Percentiles rank a stretch among this genome's conserved stretches.
phyloP scores from a whole-genome alignment of 2,797 vertebrate genomes.

The Ibycter americanus region DNA sequence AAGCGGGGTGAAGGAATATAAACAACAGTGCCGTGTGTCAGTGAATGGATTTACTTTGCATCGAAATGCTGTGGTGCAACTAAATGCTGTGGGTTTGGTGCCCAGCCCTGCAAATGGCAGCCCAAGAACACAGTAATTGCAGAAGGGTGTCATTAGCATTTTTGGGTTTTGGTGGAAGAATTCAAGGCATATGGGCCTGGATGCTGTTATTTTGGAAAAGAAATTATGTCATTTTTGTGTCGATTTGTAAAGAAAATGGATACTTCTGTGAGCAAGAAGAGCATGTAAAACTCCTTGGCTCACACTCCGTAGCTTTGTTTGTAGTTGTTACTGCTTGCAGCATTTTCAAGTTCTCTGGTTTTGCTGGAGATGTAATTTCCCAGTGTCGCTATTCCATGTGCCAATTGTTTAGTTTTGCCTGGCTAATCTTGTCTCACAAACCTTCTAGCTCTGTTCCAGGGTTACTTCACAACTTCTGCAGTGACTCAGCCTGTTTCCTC shows the following conservation, averaged over 20 bases:
- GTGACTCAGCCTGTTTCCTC: constrained; percentile 4
- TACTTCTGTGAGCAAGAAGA: not conserved
- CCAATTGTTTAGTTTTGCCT: constrained; percentile 6
- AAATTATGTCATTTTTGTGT: not conserved
- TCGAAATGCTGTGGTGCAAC: not conserved
- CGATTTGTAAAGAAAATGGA: not conserved
- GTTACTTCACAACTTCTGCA: not conserved
- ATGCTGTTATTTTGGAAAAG: not conserved
- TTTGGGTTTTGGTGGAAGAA: not conserved
- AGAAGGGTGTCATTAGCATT: not conserved
- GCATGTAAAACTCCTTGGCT: not conserved
- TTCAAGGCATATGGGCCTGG: not conserved
- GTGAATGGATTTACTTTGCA: not conserved
- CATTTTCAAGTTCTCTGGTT: not conserved
- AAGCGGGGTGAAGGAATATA: not conserved
- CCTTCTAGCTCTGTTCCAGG: not conserved
- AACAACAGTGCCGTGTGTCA: not conserved
- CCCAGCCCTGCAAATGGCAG: not conserved
- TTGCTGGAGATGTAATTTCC: not conserved
- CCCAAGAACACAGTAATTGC: not conserved
- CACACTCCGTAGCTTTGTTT: not conserved
- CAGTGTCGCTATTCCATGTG: not conserved
- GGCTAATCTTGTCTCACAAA: not conserved
- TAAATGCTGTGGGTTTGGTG: not conserved
- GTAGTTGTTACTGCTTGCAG: not conserved